Conservation (phyloP, 2,888 invertebrate species). For the Alloplasta piceator region DNA sequence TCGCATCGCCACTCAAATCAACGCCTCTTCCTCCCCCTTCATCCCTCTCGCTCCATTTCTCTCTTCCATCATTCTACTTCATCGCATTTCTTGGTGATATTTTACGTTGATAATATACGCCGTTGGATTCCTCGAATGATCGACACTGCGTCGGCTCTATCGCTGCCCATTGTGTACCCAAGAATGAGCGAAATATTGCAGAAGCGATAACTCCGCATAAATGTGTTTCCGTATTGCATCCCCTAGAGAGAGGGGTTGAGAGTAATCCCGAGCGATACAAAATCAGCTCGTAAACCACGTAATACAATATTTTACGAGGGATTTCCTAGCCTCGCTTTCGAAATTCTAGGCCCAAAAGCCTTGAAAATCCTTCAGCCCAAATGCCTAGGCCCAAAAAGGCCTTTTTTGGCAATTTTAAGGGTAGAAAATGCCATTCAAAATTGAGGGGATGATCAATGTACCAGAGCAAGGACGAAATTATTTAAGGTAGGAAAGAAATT, state of each 20-base stretch:
- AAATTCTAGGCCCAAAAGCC: too few relatives aligned
- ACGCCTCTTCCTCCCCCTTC: neutral
- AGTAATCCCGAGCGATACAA: neutral
- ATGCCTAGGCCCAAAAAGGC: too few relatives aligned
- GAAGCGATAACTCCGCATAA: slow-evolving; percentile 10
- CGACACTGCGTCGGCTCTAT: neutral
- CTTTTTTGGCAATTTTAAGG: too few relatives aligned
- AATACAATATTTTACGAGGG: neutral
- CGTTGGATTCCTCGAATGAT: slow-evolving; percentile 18
- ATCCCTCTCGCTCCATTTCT: neutral
- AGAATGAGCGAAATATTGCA: neutral
- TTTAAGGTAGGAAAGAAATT: too few relatives aligned
- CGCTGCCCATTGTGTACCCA: slow-evolving; percentile 6
- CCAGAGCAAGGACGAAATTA: too few relatives aligned
- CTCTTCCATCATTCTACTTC: neutral
- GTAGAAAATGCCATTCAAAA: too few relatives aligned
- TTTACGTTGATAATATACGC: slow-evolving; percentile 1
- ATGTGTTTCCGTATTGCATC: neutral
- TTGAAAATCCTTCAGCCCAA: too few relatives aligned
- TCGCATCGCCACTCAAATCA: slow-evolving; percentile 42
- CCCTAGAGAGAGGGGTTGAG: neutral
- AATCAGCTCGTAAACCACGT: neutral
- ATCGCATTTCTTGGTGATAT: neutral
- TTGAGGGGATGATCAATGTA: too few relatives aligned
- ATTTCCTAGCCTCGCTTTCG: too few relatives aligned